A percentile compares a stretch with the other conserved stretches of the same genome.
Conservation (phyloP, 2,797 vertebrate species). For the Galaxias olidus region DNA sequence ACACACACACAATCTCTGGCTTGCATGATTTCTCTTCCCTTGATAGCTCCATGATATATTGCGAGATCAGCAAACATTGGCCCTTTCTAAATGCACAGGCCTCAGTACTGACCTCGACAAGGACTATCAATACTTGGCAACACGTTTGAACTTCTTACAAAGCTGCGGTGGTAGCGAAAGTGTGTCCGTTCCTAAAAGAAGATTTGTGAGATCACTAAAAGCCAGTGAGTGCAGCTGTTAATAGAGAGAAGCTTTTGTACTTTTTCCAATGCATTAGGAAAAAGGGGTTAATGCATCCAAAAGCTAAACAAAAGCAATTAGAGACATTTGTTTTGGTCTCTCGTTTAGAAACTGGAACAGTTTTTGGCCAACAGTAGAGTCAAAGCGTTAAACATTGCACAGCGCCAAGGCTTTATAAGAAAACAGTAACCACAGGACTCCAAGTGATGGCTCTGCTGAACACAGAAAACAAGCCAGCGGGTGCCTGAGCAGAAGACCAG, state of each 20-base stretch:
- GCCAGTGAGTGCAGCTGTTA: slow-evolving; percentile 13
- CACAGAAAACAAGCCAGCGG: slow-evolving; percentile 7
- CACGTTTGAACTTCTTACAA: slow-evolving; percentile 6
- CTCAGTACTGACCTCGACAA: too few relatives aligned
- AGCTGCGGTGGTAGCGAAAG: not conserved
- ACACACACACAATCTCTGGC: not conserved
- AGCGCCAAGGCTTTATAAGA: slow-evolving; percentile 24
- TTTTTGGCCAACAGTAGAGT: slow-evolving; percentile 42
- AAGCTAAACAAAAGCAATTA: slow-evolving; percentile 27
- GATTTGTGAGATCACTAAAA: slow-evolving; percentile 19
- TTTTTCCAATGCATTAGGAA: not conserved
- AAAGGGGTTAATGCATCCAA: not conserved
- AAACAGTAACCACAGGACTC: not conserved
- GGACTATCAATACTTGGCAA: slow-evolving; percentile 1
- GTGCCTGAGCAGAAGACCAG: too few relatives aligned
- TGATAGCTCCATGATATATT: too few relatives aligned
- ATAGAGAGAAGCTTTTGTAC: slow-evolving; percentile 9
- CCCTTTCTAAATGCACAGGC: too few relatives aligned
- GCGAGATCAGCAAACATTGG: too few relatives aligned
- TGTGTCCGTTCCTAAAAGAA: slow-evolving; percentile 1
- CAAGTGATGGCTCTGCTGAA: slow-evolving; percentile 3
- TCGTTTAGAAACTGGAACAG: slow-evolving; percentile 27
- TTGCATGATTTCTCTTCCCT: not conserved
- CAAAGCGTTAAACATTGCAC: slow-evolving; percentile 33
- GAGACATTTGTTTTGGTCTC: too few relatives aligned